Evolutionary conservation across 2,888 invertebrate genomes (phyloP).

Genomic region (Ophion obscuratus): DNA sequence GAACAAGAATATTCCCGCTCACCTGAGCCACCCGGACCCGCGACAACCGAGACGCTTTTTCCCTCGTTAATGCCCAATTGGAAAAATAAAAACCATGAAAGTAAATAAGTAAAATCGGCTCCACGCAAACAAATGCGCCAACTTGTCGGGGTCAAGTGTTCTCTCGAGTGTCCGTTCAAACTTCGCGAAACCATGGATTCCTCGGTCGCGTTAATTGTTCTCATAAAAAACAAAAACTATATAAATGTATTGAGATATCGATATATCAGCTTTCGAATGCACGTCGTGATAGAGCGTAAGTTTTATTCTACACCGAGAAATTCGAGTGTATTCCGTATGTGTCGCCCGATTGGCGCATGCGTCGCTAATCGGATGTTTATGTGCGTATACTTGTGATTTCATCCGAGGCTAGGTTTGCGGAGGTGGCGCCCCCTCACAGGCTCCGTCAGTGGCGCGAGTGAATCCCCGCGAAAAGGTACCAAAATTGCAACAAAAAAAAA

Average conservation of each 20-base stretch:
- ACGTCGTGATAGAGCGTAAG: conserved; percentile 57
- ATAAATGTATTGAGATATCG: conserved; percentile 29
- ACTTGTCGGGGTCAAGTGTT: conserved; percentile 30
- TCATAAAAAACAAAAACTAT: not conserved
- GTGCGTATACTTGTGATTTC: conserved; percentile 31
- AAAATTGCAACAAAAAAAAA: too few species aligned
- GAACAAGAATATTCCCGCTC: conserved; percentile 42
- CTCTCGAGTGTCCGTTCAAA: conserved; percentile 17
- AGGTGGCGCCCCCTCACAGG: not conserved
- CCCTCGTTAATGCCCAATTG: not conserved
- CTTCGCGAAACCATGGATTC: conserved; percentile 60
- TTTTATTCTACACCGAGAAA: conserved; percentile 34
- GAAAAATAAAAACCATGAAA: not conserved
- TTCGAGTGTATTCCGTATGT: conserved; percentile 35
- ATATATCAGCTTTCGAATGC: conserved; percentile 42
- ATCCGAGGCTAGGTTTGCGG: not conserved
- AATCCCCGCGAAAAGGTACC: too few species aligned
- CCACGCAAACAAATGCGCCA: conserved; percentile 20
- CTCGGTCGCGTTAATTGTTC: conserved; percentile 28
- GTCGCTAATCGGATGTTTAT: conserved; percentile 8
- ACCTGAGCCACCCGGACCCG: conserved; percentile 69
- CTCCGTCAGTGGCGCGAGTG: too few species aligned
- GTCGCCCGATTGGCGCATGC: conserved; percentile 17
- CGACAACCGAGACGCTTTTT: conserved; percentile 51
- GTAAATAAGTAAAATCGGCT: conserved; percentile 6